Evolutionary conservation across 2,113 vertebrate genomes (phyloP).

Genomic region (Coturnix japonica): DNA sequence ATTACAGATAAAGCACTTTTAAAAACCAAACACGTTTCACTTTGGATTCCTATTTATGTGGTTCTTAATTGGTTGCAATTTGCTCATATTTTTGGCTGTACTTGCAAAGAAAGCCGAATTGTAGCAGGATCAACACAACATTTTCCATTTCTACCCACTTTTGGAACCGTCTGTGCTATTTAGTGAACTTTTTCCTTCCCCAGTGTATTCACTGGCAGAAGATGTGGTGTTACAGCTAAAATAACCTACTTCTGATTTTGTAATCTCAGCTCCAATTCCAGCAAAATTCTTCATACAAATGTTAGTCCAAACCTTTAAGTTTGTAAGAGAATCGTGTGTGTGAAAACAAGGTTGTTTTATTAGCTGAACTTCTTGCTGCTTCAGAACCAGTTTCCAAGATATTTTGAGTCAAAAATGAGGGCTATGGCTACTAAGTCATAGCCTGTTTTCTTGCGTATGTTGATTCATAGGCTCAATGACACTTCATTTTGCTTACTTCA

Average conservation of each 20-base stretch:
- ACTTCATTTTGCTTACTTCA: neutral
- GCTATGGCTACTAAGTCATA: neutral
- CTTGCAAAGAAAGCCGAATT: neutral
- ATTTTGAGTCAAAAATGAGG: neutral
- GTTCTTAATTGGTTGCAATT: neutral
- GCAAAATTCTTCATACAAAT: neutral
- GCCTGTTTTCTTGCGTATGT: neutral
- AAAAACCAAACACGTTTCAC: neutral
- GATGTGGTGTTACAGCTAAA: neutral
- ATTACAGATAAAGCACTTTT: neutral
- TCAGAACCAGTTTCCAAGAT: neutral
- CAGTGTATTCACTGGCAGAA: slow-evolving; percentile 9
- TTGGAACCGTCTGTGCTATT: slow-evolving; percentile 34
- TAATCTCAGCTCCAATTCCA: neutral
- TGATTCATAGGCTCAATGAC: neutral
- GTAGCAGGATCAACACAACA: neutral
- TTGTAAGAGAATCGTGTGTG: neutral
- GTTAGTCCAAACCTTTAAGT: neutral
- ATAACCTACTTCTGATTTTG: neutral
- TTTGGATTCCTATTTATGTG: neutral
- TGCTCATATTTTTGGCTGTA: neutral
- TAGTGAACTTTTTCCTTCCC: slow-evolving; percentile 19
- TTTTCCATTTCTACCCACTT: slow-evolving; percentile 5
- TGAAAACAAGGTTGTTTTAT: neutral
- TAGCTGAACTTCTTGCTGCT: neutral